Percentiles rank a stretch among this genome's conserved stretches.
Evolutionary conservation across 2,888 invertebrate genomes (phyloP).

Genomic region (Amiota communis): DNA sequence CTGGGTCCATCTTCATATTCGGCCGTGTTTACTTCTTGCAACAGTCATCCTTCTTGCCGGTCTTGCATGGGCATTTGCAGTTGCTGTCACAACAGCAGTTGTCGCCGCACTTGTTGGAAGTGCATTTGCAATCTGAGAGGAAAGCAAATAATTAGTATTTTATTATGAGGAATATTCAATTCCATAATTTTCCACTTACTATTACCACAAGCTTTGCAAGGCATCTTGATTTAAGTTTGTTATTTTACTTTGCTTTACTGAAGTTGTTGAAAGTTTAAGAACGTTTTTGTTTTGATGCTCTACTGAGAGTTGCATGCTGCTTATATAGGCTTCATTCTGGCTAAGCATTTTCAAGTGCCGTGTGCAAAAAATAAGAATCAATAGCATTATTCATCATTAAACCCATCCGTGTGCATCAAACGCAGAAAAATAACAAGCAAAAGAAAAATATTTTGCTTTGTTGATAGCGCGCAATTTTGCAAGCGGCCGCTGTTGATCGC

Average conservation of each 20-base stretch:
- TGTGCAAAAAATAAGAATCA: slow-evolving; percentile 18
- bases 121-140: slow-evolving; percentile 48
- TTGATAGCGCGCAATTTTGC: not conserved
- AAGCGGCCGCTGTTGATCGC: not conserved
- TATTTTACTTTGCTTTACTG: slow-evolving; percentile 11
- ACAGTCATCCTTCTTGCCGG: slow-evolving; percentile 13
- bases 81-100: slow-evolving; percentile 44
- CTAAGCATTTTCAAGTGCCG: not conserved
- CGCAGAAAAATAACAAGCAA: not conserved
- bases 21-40: not conserved
- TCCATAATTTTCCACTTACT: slow-evolving; percentile 22
- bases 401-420: slow-evolving; percentile 13
- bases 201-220: slow-evolving; percentile 41
- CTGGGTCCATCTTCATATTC: not conserved
- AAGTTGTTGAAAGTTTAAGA: not conserved
- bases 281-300: not conserved
- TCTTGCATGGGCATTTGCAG: slow-evolving; percentile 41
- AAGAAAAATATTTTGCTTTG: not conserved
- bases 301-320: not conserved
- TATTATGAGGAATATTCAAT: not conserved
- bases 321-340: slow-evolving; percentile 11
- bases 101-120: slow-evolving; percentile 45
- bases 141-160: not conserved
- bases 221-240: slow-evolving; percentile 30
- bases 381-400: not conserved